Percentiles rank a stretch among this genome's conserved stretches.
phyloP scores from a whole-genome alignment of 2,888 invertebrate species.

The Sabatieria punctata region DNA sequence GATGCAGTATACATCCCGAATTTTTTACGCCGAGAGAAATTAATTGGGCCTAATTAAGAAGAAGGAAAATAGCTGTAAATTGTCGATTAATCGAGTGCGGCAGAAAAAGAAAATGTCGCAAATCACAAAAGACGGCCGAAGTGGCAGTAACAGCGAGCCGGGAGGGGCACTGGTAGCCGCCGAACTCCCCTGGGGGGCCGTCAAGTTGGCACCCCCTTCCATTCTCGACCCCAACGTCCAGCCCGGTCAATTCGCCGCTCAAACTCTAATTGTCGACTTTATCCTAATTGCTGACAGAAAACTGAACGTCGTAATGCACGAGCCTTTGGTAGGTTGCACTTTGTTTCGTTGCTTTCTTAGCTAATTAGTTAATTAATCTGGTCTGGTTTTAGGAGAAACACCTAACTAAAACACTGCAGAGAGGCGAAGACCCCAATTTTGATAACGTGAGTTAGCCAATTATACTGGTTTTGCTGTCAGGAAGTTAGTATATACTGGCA shows the following conservation, averaged over 20 bases:
- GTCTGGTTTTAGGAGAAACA: slow-evolving; percentile 54
- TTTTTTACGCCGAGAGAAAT: too few relatives aligned
- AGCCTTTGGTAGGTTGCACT: slow-evolving; percentile 49
- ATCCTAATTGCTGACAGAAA: slow-evolving; percentile 83
- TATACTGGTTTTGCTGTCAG: too few relatives aligned
- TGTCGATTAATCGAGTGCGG: too few relatives aligned
- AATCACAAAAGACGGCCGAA: too few relatives aligned
- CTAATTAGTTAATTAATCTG: background rate
- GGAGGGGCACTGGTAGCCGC: background rate
- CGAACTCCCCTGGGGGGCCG: slow-evolving; percentile 7
- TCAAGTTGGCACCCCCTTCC: background rate
- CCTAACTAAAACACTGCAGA: slow-evolving; percentile 79
- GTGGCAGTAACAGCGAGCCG: too few relatives aligned
- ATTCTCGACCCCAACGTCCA: slow-evolving; percentile 10
- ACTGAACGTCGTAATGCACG: slow-evolving; percentile 81
- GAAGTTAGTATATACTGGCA: too few relatives aligned
- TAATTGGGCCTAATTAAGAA: too few relatives aligned
- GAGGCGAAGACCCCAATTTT: slow-evolving; percentile 85
- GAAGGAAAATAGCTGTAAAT: too few relatives aligned
- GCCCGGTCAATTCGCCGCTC: slow-evolving; percentile 80
- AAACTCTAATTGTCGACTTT: slow-evolving; percentile 83
- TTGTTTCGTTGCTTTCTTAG: background rate
- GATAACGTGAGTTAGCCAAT: slow-evolving; percentile 41
- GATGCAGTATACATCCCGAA: too few relatives aligned
- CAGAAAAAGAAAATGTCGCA: too few relatives aligned